Base-by-base conservation (phyloP, 2,113 vertebrate species). In the Pogonocichla stellata region DNA sequence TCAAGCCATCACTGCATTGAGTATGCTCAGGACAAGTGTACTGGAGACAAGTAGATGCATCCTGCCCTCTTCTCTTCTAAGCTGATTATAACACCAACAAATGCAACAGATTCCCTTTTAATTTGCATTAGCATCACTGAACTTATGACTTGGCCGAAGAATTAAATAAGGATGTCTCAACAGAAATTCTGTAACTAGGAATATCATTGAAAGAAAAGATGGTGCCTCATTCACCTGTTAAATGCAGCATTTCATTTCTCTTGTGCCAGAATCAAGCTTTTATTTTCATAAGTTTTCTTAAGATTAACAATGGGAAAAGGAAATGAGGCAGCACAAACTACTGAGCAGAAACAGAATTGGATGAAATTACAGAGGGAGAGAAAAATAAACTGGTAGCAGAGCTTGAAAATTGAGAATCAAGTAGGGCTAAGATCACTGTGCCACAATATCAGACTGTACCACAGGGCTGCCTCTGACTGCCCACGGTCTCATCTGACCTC, bases 251-350 rank as follows among this genome's bases (percentile, higher is more conserved):
- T 75, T 80, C 0, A 4, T 45, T 74, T 60, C 26, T 83, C 66
- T 64, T 65, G 66, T 56, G 13, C 18, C 91, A 98, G 98, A 98
- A 98, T 12, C 97, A 94, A 77, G 95, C 74, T 33, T 58, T 86
- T 62, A 97, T 60, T 99, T 98, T 95, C 96, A 91, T 47, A 97
- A 69, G 65, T 97, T 98, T 94, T 84, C 97, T 98, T 54, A 95
- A 96, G 66, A 98, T 97, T 66, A 98, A 97, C 25, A 95, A 97
- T 36, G 65, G 53, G 12, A 98, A 98, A 86, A 97, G 95, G 19
- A 87, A 78, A 9, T 36, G 57, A 86, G 38, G 96, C 96, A 3
- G 51, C 98, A 70, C 95, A 97, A 95, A 97, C 70, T 98, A 96
- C 40, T 87, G 98, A 69, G 67, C 31, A 31, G 97, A 98, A 45